Base-by-base conservation (phyloP, 2,888 invertebrate species). In the Scelioninae gen. 2 region DNA sequence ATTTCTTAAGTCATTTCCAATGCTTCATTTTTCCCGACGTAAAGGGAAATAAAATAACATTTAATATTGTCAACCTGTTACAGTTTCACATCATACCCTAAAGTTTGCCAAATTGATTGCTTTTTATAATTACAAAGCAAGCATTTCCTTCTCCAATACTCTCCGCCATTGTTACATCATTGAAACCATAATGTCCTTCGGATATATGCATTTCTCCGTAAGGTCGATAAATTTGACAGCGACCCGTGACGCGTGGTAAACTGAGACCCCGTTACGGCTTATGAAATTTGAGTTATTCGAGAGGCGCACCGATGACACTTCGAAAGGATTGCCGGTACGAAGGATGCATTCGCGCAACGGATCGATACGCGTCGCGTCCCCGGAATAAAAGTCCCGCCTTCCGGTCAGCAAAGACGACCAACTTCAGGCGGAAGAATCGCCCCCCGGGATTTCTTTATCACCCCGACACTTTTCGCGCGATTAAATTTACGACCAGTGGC, bases 401-500 rank as follows among this genome's bases (percentile, higher is more conserved):
- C 63, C 64, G 71, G 52, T 58, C 50, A 13, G 28, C 63, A 43
- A 70, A 70, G 57, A 55, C 52, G 57, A 7, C 43, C 57, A 64
- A 57, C 64, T 71, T 57, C 41, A 55, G 63, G 48, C 41, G 6
- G 35, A 41, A 16, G 31, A 46, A 69, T 61, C 25, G 61, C 61
- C 63, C 13, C 35, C 18, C 16, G 58, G 58, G 37, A 28, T 70
- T 52, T 25, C 58, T 71, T 71, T 71, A 71, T 71, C 64, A 71
- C 58, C 45, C 31, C 50, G 57, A 64, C 58, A 28, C 64, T 58
- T 61, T 45, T 52, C 48, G 33, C 50, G 58, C 64, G 64, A 71
- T 71, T 64, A 58, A 71, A 71, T 71, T 71, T 64, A 57, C 70
- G 63, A 55, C 46, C 48, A 28, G 41, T 6, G 22, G 19, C 35